These are phyloP conservation scores for Melanchra persicariae DNA, from an alignment of 2,888 invertebrate species.

Conservation along the genomic window DNA sequence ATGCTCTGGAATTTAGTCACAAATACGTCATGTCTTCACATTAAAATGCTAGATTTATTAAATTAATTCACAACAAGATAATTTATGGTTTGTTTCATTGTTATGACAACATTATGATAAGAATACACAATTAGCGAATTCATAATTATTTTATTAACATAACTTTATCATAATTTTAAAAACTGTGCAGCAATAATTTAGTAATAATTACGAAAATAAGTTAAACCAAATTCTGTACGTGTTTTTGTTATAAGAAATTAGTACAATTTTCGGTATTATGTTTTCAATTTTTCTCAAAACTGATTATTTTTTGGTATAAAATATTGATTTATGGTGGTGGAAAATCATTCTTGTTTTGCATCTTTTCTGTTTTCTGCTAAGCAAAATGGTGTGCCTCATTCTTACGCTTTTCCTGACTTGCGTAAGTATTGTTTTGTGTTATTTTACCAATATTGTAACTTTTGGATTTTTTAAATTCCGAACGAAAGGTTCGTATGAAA, in stretches of 20 bases:
- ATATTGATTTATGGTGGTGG: conserved; percentile 6
- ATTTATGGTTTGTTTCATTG: not conserved
- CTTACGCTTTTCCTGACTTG: conserved; percentile 1
- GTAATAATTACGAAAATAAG: conserved; percentile 20
- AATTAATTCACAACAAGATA: not conserved
- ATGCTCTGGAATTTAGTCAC: not conserved
- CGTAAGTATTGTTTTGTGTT: conserved; percentile 42
- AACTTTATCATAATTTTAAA: conserved; percentile 18
- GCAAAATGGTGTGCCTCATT: conserved; percentile 48
- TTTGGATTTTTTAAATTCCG: no score
- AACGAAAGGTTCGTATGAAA: no score
- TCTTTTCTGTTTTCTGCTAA: not conserved
- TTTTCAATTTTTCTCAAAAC: conserved; percentile 57
- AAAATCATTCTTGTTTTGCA: conserved; percentile 21
- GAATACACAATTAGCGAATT: conserved; percentile 16
- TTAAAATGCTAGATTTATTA: not conserved
- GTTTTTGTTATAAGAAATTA: conserved; percentile 31
- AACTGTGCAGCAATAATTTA: conserved; percentile 12
- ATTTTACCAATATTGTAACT: no score
- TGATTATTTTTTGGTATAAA: conserved; percentile 62
- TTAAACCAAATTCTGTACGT: conserved; percentile 48
- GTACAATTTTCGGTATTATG: conserved; percentile 25
- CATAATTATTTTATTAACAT: conserved; percentile 17
- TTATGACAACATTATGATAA: conserved; percentile 26
- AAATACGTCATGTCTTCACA: not conserved